phyloP scores from a whole-genome alignment of 92 coral and sea anemone species.

The Zoanthus sansibaricus region DNA sequence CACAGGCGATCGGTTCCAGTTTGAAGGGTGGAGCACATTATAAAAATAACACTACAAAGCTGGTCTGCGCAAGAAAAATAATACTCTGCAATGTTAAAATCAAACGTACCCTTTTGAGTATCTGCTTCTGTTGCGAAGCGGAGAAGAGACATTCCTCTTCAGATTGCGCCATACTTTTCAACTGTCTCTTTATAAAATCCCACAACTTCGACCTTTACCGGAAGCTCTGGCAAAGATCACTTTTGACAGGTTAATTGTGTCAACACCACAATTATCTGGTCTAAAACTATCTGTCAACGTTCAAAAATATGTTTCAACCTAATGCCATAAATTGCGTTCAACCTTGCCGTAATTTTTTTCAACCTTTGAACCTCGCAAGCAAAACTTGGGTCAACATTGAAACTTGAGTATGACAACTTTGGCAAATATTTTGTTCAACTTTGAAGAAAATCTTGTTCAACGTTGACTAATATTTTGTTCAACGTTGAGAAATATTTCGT shows the following conservation, averaged over 20 bases:
- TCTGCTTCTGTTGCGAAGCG: too few species aligned
- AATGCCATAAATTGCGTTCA: neutral
- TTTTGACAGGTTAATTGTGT: too few species aligned
- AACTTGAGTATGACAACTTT: neutral
- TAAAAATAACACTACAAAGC: neutral
- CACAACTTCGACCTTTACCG: neutral
- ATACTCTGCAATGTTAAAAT: constrained; percentile 6
- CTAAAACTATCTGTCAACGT: too few species aligned
- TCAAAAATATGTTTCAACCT: neutral
- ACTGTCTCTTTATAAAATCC: neutral
- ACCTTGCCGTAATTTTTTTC: too few species aligned
- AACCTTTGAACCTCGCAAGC: too few species aligned
- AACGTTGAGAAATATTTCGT: too few species aligned
- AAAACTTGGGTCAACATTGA: too few species aligned
- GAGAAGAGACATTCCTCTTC: constrained; percentile 6
- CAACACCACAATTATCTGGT: too few species aligned
- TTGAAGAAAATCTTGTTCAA: too few species aligned
- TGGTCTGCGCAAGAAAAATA: neutral
- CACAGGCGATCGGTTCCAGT: neutral
- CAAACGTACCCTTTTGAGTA: neutral
- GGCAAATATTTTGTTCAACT: neutral
- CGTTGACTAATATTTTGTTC: too few species aligned
- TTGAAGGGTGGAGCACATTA: neutral
- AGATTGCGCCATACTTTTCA: too few species aligned
- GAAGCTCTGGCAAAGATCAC: too few species aligned